Conservation (phyloP, 2,888 invertebrate genomes). For the Palloptera scutellata region DNA sequence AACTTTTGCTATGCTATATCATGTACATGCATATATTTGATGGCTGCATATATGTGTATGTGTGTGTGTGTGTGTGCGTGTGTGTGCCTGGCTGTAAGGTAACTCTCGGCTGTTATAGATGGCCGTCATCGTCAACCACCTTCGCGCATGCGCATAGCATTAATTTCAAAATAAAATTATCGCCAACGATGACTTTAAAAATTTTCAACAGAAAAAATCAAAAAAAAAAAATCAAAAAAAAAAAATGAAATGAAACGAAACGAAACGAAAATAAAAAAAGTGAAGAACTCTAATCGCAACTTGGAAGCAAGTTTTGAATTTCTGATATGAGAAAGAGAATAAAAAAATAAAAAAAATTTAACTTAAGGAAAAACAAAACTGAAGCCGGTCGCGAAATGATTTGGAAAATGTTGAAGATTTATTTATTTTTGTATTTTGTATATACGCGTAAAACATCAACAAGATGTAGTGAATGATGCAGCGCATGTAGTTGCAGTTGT, state of each 20-base stretch:
- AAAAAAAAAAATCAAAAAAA: not conserved
- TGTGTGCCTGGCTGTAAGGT: slow-evolving; percentile 6
- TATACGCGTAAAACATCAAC: too few species aligned
- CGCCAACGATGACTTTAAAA: slow-evolving; percentile 32
- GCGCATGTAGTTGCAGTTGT: not conserved
- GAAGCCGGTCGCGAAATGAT: too few species aligned
- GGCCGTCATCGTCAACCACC: slow-evolving; percentile 21
- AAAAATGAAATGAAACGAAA: not conserved
- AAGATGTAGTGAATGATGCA: too few species aligned
- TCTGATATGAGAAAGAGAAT: not conserved
- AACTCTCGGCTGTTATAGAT: not conserved
- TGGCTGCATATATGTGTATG: slow-evolving; percentile 10
- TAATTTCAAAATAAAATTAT: slow-evolving; percentile 35
- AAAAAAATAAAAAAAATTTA: not conserved
- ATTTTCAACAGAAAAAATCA: not conserved
- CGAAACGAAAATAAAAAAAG: not conserved
- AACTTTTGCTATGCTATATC: too few species aligned
- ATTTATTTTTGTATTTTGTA: too few species aligned
- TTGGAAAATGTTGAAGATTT: too few species aligned
- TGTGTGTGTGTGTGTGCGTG: slow-evolving; percentile 17
- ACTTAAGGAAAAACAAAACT: too few species aligned
- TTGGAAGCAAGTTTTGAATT: slow-evolving; percentile 1
- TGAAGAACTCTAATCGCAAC: not conserved
- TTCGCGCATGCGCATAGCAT: slow-evolving; percentile 28
- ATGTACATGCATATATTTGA: too few species aligned